Conservation (phyloP, 2,797 vertebrate species). For the Nasua narica region DNA sequence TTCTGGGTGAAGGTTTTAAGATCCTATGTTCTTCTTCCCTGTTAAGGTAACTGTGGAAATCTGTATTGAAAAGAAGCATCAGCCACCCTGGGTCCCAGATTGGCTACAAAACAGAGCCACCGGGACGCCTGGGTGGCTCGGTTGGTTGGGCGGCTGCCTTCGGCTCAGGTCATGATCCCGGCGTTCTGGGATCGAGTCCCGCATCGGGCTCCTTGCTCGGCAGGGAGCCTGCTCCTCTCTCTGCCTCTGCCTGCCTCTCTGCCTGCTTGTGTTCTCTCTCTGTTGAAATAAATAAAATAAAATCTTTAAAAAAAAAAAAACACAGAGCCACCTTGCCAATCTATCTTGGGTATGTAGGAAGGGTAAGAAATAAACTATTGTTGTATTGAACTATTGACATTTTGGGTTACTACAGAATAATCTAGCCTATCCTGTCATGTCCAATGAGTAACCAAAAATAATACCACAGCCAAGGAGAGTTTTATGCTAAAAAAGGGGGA, state of each 20-base stretch:
- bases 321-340: not conserved
- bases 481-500: not conserved
- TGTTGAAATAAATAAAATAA: too few species aligned
- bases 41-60: not conserved
- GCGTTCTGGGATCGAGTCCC: too few species aligned
- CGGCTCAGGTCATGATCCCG: too few species aligned
- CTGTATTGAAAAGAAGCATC: not conserved
- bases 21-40: not conserved
- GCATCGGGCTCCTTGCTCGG: too few species aligned
- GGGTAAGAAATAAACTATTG: not conserved
- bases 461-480: not conserved
- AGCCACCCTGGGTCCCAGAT: not conserved
- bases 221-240: too few species aligned
- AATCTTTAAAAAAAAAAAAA: too few species aligned
- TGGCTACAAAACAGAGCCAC: not conserved
- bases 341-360: not conserved
- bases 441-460: not conserved
- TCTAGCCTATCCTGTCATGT: not conserved
- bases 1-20: not conserved
- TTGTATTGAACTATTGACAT: not conserved
- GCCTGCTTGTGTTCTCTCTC: too few species aligned
- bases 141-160: too few species aligned
- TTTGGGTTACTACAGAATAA: not conserved
- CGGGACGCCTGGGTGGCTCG: too few species aligned
- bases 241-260: too few species aligned